Evolutionary conservation across 2,797 vertebrate species (phyloP).

Genomic region (Acomys russatus): DNA sequence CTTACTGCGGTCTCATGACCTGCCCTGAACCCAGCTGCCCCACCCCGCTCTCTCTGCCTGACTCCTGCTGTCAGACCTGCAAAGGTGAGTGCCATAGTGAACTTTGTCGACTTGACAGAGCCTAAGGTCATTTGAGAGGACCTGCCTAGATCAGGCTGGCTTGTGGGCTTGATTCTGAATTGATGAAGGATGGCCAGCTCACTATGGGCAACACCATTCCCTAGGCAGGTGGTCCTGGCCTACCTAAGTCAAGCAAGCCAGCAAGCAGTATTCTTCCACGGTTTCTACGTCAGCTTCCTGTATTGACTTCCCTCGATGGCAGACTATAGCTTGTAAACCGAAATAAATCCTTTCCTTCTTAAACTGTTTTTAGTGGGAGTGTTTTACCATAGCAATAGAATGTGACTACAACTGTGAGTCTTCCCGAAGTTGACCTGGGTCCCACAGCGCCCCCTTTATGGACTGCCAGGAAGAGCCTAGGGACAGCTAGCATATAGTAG

Average conservation of each 20-base stretch:
- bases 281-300: not conserved
- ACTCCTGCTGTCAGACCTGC: constrained; percentile 96
- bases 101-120: not conserved
- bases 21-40: constrained; percentile 94
- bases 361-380: not conserved
- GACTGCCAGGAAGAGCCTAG: not conserved
- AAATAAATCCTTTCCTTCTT: not conserved
- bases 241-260: not conserved
- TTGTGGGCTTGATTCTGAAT: not conserved
- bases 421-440: not conserved
- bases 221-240: not conserved
- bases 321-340: not conserved
- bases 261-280: not conserved
- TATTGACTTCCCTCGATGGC: not conserved
- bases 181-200: not conserved
- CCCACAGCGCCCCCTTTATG: not conserved
- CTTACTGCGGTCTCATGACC: constrained; percentile 96
- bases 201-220: not conserved
- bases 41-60: constrained; percentile 89
- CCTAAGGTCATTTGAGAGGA: not conserved
- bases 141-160: not conserved
- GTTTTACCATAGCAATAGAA: not conserved
- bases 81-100: constrained; percentile 88
- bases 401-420: constrained; percentile 77
- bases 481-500: not conserved